phyloP scores from a whole-genome alignment of 2,113 vertebrate genomes.

The Catharus fuscescens region DNA sequence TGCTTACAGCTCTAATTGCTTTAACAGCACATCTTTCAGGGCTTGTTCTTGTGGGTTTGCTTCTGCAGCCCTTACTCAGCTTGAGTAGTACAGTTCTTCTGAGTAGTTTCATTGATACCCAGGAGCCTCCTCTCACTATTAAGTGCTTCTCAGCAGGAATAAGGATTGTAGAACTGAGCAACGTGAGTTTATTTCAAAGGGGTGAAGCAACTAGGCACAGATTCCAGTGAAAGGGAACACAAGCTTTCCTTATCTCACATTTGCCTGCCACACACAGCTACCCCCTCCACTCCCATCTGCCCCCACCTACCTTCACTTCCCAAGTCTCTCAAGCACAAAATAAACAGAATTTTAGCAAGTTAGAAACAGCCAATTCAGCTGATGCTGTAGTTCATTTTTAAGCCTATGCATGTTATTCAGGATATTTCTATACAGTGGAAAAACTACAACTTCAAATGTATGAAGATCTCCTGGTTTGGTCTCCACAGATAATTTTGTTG shows the following conservation, averaged over 20 bases:
- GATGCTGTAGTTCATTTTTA: neutral
- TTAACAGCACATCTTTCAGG: neutral
- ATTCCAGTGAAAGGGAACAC: neutral
- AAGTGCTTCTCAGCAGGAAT: conserved; percentile 1
- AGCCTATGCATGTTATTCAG: neutral
- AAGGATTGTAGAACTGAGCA: neutral
- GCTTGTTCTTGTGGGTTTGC: neutral
- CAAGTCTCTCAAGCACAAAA: neutral
- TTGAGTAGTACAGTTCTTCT: neutral
- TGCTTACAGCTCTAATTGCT: conserved; percentile 14
- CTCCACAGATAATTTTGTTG: neutral
- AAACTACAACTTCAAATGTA: neutral
- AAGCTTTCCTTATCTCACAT: neutral
- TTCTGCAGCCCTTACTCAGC: neutral
- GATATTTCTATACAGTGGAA: neutral
- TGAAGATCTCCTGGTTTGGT: neutral
- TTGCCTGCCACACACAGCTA: neutral
- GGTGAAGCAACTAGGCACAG: neutral
- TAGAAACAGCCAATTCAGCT: neutral
- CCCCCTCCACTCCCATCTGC: rapidly evolving
- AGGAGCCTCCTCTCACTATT: neutral
- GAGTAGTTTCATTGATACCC: neutral
- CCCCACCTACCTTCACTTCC: neutral
- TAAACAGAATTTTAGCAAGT: neutral
- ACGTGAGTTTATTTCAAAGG: neutral